These are phyloP conservation scores for human DNA, from an alignment of 2,113 vertebrate genomes.

Conservation along the genomic window DNA sequence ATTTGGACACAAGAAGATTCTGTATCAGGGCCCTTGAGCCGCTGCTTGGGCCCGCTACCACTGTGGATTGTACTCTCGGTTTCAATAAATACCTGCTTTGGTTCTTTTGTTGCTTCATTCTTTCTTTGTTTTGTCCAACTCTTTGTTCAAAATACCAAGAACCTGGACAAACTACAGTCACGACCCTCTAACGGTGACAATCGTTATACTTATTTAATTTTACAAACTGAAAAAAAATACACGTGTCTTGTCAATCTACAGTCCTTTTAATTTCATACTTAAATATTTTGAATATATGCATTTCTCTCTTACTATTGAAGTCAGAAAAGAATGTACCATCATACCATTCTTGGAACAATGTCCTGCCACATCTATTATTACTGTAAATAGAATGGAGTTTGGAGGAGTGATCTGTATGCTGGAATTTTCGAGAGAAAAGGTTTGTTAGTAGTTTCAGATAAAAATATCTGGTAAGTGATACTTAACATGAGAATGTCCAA, in stretches of 20 bases:
- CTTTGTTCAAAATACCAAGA: no score
- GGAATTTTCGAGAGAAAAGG: neutral
- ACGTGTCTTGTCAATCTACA: neutral
- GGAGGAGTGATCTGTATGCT: neutral
- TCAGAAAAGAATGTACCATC: neutral
- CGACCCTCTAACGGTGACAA: no score
- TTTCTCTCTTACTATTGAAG: neutral
- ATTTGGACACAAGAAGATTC: no score
- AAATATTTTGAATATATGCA: neutral
- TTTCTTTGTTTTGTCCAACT: no score
- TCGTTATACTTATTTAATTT: neutral
- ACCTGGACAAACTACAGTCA: no score
- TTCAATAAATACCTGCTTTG: no score
- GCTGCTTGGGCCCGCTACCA: no score
- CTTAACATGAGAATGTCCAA: neutral
- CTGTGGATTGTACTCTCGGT: no score
- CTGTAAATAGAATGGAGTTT: neutral
- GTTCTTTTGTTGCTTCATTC: no score
- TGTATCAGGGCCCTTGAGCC: no score
- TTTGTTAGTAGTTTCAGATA: neutral
- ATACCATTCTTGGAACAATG: neutral
- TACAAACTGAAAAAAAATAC: neutral
- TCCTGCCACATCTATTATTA: neutral
- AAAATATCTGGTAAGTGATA: neutral
- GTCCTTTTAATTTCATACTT: neutral